Evolutionary conservation across 2,113 vertebrate species (phyloP).

Genomic region (Zingel zingel): DNA sequence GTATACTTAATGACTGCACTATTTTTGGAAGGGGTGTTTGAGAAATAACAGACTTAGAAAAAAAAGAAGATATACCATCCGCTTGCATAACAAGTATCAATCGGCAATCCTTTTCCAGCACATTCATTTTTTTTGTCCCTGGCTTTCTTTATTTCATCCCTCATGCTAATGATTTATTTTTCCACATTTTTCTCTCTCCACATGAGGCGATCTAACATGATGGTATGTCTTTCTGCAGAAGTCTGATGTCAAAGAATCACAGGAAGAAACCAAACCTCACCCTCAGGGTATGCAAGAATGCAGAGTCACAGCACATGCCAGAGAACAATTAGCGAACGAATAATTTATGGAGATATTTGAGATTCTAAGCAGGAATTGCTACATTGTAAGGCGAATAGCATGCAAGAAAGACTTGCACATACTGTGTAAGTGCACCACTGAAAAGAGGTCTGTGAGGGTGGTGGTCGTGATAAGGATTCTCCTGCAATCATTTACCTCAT

Average conservation of each 20-base stretch:
- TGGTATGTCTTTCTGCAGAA: conserved; percentile 10
- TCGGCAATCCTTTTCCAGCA: not conserved
- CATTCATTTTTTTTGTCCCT: not conserved
- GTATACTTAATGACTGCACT: conserved; percentile 71
- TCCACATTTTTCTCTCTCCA: not conserved
- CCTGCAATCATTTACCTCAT: conserved; percentile 84
- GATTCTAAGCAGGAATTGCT: conserved; percentile 41
- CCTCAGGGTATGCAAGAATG: conserved; percentile 12
- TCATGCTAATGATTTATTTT: conserved; percentile 21
- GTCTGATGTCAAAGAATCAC: conserved; percentile 30
- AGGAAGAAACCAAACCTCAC: conserved; percentile 34
- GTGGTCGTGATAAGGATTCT: conserved; percentile 81
- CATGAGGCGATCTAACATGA: not conserved
- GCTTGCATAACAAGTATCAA: conserved; percentile 41
- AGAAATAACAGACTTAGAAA: conserved; percentile 53
- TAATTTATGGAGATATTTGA: conserved; percentile 11
- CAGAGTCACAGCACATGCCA: conserved; percentile 8
- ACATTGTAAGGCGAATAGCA: conserved; percentile 1
- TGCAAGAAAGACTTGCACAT: conserved; percentile 23
- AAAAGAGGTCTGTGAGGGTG: conserved; percentile 61
- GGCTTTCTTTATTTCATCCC: conserved; percentile 8
- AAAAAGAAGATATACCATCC: conserved; percentile 27
- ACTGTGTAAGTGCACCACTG: conserved; percentile 37
- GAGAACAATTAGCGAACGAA: conserved; percentile 1
- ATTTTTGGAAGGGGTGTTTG: conserved; percentile 70